These are phyloP conservation scores for Lagopus leucura DNA, from an alignment of 2,113 vertebrate genomes.

Conservation along the genomic window DNA sequence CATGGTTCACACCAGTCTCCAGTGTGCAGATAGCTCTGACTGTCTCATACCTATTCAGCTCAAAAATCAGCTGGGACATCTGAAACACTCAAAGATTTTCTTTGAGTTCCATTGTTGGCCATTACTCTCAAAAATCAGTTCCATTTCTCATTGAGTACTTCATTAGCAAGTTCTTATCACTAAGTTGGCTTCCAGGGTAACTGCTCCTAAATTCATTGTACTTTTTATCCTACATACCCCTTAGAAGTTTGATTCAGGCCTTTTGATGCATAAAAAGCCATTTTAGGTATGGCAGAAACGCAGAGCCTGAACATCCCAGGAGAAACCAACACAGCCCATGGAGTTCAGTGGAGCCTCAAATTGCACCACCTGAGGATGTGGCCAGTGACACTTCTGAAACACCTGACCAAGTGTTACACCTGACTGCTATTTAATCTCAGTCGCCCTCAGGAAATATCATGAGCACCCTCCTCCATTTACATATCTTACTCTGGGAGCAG, in stretches of 20 bases:
- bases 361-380: background rate
- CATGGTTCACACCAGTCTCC: background rate
- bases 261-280: conserved; percentile 21
- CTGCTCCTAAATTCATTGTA: conserved; percentile 12
- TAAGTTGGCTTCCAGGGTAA: conserved; percentile 26
- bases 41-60: conserved; percentile 26
- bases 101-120: conserved; percentile 17
- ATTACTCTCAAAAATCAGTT: conserved; percentile 43
- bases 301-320: background rate
- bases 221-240: background rate
- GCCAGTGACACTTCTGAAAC: background rate
- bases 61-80: conserved; percentile 49
- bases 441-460: background rate
- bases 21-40: conserved; percentile 13
- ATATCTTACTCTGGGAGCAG: background rate
- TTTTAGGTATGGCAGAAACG: background rate
- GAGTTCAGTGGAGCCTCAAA: background rate
- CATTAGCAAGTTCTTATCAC: conserved; percentile 13
- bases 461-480: background rate
- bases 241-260: background rate
- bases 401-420: background rate
- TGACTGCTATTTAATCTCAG: background rate
- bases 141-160: background rate
- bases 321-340: background rate
- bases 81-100: conserved; percentile 30